Base-by-base conservation (phyloP, 1,140 invertebrate species). In the Mactra quadrangularis region DNA sequence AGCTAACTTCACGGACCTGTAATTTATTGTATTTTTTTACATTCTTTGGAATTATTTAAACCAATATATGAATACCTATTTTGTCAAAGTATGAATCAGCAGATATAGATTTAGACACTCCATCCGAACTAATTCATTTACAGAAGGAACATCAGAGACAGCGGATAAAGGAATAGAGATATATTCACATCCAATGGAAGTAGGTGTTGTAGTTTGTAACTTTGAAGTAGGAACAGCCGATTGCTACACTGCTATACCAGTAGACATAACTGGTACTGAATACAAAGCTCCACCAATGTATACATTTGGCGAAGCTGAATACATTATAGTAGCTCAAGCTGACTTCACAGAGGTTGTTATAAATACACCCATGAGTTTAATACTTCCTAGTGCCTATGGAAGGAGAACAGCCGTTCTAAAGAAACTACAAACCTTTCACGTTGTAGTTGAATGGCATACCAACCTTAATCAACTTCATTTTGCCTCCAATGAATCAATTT, bases 211-310 rank as follows among this genome's bases (percentile, higher is more conserved):
- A 11, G 74, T 64, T 13, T 76, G 74, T 22, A 76, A 53, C 31
- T 19, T 1, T 9, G 74, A 62, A 25, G 50, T 57, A 3, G 57
- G 29, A 0, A 29, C 15, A n/a, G 59, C 17, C 17, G 74, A 62
- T 38, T 76, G 74, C 74, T 76, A 76, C 33, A 50, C 57, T 1
- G 74, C 74, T 11, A 31, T 64, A 31, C 74, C 74, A 3, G 59
- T 29, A 22, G 74, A 76, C n/a, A 27, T 62, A 22, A 33, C 55
- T 7, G 59, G 74, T 11, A 62, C 35, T 1, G 57, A 76, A 1
- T 76, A 76, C 22, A 7, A 35, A 29, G 33, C 74, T 33, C 29
- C 57, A 3, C 62, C 74, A 27, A 76, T 76, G 74, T 22, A 15
- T 7, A 35, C 25, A 4, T 55, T 2, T 6, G 29, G 62, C 3